Percentiles rank a stretch among this genome's conserved stretches.
Evolutionary conservation across 2,113 vertebrate species (phyloP).

Genomic region (Vulpes lagopus): DNA sequence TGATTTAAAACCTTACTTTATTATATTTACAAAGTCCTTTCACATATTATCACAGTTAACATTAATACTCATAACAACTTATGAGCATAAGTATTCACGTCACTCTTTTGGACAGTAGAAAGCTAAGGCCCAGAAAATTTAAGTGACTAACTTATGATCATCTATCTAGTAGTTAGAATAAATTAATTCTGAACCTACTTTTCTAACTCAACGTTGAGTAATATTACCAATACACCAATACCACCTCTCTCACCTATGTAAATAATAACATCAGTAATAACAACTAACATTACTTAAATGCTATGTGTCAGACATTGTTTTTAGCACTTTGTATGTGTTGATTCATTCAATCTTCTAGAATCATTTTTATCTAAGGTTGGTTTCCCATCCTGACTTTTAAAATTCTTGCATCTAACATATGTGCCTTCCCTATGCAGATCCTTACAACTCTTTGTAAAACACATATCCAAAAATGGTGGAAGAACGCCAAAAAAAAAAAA

Average conservation of each 20-base stretch:
- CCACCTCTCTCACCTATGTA: neutral
- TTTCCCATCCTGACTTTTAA: neutral
- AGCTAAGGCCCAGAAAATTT: neutral
- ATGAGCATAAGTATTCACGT: neutral
- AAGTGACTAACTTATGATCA: neutral
- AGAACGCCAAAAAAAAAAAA: neutral
- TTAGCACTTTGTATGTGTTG: neutral
- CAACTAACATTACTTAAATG: neutral
- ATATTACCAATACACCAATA: neutral
- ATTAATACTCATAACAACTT: neutral
- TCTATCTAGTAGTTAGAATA: neutral
- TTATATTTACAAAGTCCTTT: neutral
- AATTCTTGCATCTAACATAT: neutral
- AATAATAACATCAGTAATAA: neutral
- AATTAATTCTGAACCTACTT: neutral
- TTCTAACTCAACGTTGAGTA: neutral
- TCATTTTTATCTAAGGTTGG: neutral
- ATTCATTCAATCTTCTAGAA: neutral
- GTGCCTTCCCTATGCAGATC: neutral
- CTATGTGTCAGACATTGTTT: neutral
- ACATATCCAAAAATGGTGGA: neutral
- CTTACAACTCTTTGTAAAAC: neutral
- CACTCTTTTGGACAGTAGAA: neutral
- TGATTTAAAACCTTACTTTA: conserved; percentile 9
- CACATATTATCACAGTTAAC: neutral